Evolutionary conservation across 1,140 invertebrate genomes (phyloP).

Genomic region (Vanessa tameamea): DNA sequence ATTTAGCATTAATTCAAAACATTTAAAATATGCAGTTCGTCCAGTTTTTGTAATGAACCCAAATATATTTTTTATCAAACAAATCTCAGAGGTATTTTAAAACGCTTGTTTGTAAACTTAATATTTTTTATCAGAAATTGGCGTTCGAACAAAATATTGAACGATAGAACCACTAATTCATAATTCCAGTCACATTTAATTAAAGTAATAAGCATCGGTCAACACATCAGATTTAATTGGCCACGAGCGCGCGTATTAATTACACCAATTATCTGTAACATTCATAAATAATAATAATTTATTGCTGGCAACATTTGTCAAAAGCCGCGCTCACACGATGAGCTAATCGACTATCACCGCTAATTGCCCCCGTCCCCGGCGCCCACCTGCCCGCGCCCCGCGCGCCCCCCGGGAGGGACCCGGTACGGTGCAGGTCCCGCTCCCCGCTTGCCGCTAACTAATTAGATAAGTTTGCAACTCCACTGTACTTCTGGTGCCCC

Average conservation of each 20-base stretch:
- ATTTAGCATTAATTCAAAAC: slow-evolving; percentile 17
- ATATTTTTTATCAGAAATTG: neutral
- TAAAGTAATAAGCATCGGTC: slow-evolving; percentile 52
- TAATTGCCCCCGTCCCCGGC: slow-evolving; percentile 70
- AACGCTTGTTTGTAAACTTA: neutral
- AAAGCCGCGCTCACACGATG: slow-evolving; percentile 78
- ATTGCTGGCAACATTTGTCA: slow-evolving; percentile 77
- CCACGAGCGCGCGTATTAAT: slow-evolving; percentile 61
- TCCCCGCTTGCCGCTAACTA: slow-evolving; percentile 63
- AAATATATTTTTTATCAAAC: slow-evolving; percentile 1
- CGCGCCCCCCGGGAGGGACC: slow-evolving; percentile 25
- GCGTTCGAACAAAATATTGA: slow-evolving; percentile 18
- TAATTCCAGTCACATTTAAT: slow-evolving; percentile 47
- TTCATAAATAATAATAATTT: slow-evolving; percentile 77
- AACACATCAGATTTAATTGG: slow-evolving; percentile 56
- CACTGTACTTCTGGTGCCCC: slow-evolving; percentile 76
- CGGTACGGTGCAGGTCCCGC: slow-evolving; percentile 21
- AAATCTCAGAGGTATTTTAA: neutral
- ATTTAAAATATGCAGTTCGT: slow-evolving; percentile 4
- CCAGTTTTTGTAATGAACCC: slow-evolving; percentile 7
- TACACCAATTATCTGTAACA: slow-evolving; percentile 70
- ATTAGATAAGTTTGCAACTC: slow-evolving; percentile 80
- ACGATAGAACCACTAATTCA: slow-evolving; percentile 28
- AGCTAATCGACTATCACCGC: slow-evolving; percentile 81
- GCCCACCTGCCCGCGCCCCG: slow-evolving; percentile 36